These are phyloP conservation scores for Phallusia fumigata DNA, from an alignment of 23 tunicate genomes.

Conservation along the genomic window DNA sequence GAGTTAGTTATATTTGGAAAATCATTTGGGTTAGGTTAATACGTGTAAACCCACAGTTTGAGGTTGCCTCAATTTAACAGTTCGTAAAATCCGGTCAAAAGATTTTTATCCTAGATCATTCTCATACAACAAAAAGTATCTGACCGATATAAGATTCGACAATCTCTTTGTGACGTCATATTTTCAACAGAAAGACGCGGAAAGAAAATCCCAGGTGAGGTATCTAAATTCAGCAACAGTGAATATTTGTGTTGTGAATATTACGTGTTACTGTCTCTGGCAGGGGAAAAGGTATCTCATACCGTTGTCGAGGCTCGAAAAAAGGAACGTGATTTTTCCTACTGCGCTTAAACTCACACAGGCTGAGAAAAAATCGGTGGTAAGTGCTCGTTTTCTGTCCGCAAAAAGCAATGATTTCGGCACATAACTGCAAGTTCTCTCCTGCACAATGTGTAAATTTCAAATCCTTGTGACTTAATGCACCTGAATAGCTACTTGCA, in stretches of 20 bases:
- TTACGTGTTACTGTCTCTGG: neutral
- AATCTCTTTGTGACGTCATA: constrained; percentile 71
- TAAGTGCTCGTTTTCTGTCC: constrained; percentile 6
- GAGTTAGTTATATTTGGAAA: too few relatives aligned
- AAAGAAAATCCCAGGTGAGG: constrained; percentile 51
- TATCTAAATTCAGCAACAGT: neutral
- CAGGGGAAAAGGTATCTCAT: constrained; percentile 75
- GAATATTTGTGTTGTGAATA: neutral
- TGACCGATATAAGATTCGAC: constrained; percentile 69
- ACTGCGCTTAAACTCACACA: constrained; percentile 28
- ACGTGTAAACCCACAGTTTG: too few relatives aligned
- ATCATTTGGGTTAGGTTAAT: too few relatives aligned
- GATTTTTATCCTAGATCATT: constrained; percentile 43
- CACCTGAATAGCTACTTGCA: too few relatives aligned
- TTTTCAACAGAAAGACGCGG: constrained; percentile 60
- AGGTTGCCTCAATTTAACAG: too few relatives aligned
- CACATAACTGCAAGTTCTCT: too few relatives aligned
- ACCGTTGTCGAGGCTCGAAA: constrained; percentile 67
- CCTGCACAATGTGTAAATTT: too few relatives aligned
- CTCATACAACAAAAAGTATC: constrained; percentile 51
- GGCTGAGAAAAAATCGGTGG: constrained; percentile 56
- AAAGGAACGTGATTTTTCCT: constrained; percentile 33
- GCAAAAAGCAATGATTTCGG: too few relatives aligned
- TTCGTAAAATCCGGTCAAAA: too few relatives aligned
- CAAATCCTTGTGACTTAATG: too few relatives aligned